Evolutionary conservation across 2,797 vertebrate genomes (phyloP), one percentile per base, ranked within the genome.

Genomic region (Coccyzus lansbergi): DNA sequence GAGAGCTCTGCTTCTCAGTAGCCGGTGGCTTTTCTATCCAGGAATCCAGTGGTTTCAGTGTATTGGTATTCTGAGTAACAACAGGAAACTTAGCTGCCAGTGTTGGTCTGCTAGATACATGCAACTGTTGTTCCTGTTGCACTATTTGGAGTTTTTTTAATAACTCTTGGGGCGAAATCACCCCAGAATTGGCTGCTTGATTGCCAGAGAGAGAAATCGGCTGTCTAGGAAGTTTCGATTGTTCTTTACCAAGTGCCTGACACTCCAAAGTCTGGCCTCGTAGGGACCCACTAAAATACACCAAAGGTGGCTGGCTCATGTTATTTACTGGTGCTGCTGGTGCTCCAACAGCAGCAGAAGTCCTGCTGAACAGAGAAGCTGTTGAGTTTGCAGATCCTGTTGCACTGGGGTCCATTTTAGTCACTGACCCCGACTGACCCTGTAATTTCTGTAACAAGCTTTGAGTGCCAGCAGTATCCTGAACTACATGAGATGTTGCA

Each of bases 101-200:
- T 8, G 98, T 97, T 1, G 98, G 97, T 15, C 98, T 97, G 40
- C 83, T 95, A 53, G 97, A 90, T 2, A 96, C 90, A 0, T 93
- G 97, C 44, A 98, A 92, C 86, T 97, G 98, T 84, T 99, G 99
- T 26, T 99, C 98, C 90, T 99, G 98, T 62, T 99, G 99, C 34
- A 99, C 98, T 22, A 98, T 96, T 92, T 98, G 98, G 19, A 99
- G 98, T 86, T 98, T 99, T 80, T 98, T 98, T 84, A 99, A 74
- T 20, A 99, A 97, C 94, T 99, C 99, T 13, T 98, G 98, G 55
- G 99, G 98, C 5, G 99, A 98, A 83, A 99, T 97, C 90, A 98
- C 97, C 8, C 98, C 98, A 3, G 97, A 95, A 49, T 6, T 84
- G 29, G 91, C 48, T 5, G 95, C 33, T 56, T 95, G 98, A 80